A percentile compares a stretch with the other conserved stretches of the same genome.
Evolutionary conservation across 2,888 invertebrate species (phyloP).

Genomic region (Cerastis rubricosa): DNA sequence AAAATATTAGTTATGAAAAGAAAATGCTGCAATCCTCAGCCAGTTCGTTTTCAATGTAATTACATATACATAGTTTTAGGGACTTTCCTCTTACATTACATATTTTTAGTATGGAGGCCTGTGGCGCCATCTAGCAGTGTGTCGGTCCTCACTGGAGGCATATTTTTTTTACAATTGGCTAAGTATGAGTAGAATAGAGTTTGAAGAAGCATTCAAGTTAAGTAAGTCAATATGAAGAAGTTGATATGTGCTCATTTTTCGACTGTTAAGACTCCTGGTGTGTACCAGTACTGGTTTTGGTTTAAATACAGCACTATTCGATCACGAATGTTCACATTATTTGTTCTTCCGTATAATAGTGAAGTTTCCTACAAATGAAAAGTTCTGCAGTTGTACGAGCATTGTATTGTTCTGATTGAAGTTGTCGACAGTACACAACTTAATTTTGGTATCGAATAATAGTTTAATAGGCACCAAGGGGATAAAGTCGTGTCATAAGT

Average conservation of each 20-base stretch:
- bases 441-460: not conserved
- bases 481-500: not conserved
- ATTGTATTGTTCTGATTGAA: slow-evolving; percentile 2
- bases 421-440: not conserved
- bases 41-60: not conserved
- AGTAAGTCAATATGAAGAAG: slow-evolving; percentile 19
- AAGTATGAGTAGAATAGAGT: slow-evolving; percentile 33
- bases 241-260: not conserved
- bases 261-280: not conserved
- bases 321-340: not conserved
- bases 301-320: not conserved
- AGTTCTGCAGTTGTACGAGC: not conserved
- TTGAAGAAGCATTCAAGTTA: slow-evolving; percentile 34
- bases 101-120: not conserved
- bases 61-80: not conserved
- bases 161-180: slow-evolving; percentile 31
- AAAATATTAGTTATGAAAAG: not conserved
- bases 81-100: no score
- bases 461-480: not conserved
- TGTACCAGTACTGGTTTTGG: not conserved
- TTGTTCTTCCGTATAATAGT: not conserved
- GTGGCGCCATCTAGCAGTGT: slow-evolving; percentile 41
- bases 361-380: not conserved
- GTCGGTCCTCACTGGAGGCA: not conserved
- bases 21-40: not conserved